Base-by-base conservation (phyloP, 2,797 vertebrate species). In the Pangasius djambal region DNA sequence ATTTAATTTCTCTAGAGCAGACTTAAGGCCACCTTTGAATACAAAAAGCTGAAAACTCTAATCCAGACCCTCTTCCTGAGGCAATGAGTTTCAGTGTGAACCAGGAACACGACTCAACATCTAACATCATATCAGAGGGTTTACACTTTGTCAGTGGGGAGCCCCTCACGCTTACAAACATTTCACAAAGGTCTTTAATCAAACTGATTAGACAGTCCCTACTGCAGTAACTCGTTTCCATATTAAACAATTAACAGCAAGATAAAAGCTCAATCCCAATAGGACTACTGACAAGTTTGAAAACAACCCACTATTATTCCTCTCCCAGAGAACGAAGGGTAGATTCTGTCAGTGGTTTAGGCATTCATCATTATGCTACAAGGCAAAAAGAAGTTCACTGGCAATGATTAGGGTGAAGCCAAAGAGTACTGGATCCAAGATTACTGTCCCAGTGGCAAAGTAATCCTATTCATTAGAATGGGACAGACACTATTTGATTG, bases 191-290 rank as follows among this genome's bases (percentile, higher is more conserved):
- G 65, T 72, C 55, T 83, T 72, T 74, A 61, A 44, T 83, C 79
- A 61, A 28, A 61, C 16, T 82, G 25, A 59, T 82, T 57, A 15
- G 20, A 79, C 31, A 37, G 77, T 67, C 75, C 31, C 77, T 18
- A 20, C 20, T 85, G 83, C 20, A 72, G 31, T 18, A 82, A 69
- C 63, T 82, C 4, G 8, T 81, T 81, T 87, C 31, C 50, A 82
- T 69, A 70, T 82, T 81, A 87, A 59, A 87, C 25, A 25, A 70
- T 55, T 82, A 81, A 70, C 50, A 57, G 44, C 65, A 44, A 31
- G 63, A 87, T 70, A 40, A 82, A 82, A 87, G 50, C 65, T 59
- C 65, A 40, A 82, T n/a, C 86, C 86, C 50, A 82, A 59, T 10
- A 10, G 78, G 34, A 82, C 65, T 12, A 44, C 77, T 57, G 78